Conservation (phyloP, 2,888 invertebrate species). For the Dryadula phaetusa region DNA sequence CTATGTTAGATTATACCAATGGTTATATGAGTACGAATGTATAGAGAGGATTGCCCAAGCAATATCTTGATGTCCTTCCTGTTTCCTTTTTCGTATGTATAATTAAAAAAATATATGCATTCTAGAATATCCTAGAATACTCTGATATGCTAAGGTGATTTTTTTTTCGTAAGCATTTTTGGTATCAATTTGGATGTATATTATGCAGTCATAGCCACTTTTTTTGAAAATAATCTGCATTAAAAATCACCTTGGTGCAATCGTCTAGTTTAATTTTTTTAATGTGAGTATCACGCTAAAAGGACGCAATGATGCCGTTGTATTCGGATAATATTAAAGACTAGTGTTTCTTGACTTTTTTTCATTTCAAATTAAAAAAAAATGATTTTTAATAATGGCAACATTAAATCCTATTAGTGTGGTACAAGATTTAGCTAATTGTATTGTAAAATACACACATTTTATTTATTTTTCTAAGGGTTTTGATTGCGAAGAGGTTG, state of each 20-base stretch:
- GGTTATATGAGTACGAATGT: neutral
- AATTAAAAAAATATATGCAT: constrained; percentile 34
- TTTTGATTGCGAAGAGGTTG: constrained; percentile 56
- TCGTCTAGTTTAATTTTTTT: constrained; percentile 4
- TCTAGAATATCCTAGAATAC: constrained; percentile 12
- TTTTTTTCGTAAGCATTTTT: neutral
- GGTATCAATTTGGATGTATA: neutral
- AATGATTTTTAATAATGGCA: neutral
- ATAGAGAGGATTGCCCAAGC: constrained; percentile 44
- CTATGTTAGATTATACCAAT: neutral
- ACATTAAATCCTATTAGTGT: constrained; percentile 27
- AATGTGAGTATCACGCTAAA: constrained; percentile 16
- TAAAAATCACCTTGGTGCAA: constrained; percentile 13
- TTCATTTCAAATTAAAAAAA: neutral
- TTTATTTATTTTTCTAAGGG: constrained; percentile 49
- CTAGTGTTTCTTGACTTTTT: neutral
- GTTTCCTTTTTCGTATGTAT: constrained; percentile 37
- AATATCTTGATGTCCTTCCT: constrained; percentile 41
- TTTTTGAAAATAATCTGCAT: neutral
- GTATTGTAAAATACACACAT: constrained; percentile 28
- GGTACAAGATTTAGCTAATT: constrained; percentile 35
- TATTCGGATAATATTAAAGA: neutral
- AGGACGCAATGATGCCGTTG: neutral
- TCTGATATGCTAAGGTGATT: constrained; percentile 48
- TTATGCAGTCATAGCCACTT: neutral